phyloP scores from a whole-genome alignment of 2,113 vertebrate species.

The Albula goreensis region DNA sequence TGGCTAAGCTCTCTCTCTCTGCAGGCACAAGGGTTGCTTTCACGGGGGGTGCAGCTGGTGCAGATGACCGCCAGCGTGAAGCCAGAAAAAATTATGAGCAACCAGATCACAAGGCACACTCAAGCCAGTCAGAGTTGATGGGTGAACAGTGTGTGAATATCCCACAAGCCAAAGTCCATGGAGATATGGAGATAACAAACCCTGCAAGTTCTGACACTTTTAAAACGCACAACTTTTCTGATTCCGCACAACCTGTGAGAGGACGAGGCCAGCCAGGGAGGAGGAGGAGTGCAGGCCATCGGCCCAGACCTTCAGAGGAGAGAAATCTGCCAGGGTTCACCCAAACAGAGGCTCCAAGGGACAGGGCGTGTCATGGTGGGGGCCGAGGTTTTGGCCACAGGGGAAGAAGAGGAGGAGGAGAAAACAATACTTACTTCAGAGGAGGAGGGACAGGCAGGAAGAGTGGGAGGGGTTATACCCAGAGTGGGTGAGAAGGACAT shows the following conservation, averaged over 20 bases:
- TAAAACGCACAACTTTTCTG: conserved; percentile 25
- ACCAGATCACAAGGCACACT: conserved; percentile 20
- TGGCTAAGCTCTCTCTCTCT: conserved; percentile 57
- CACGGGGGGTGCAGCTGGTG: background rate
- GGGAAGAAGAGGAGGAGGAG: conserved; percentile 41
- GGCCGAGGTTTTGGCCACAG: conserved; percentile 33
- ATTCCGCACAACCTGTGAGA: background rate
- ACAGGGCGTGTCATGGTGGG: conserved; percentile 48
- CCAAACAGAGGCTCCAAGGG: conserved; percentile 34
- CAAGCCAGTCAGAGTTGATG: background rate
- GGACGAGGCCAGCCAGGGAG: conserved; percentile 44
- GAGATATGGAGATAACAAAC: conserved; percentile 3
- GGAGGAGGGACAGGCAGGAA: conserved; percentile 47
- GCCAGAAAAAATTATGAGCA: conserved; percentile 30
- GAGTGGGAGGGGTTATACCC: conserved; percentile 49
- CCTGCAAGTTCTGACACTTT: background rate
- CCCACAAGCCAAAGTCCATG: background rate
- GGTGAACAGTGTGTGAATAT: background rate
- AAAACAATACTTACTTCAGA: conserved; percentile 38
- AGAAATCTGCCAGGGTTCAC: conserved; percentile 33
- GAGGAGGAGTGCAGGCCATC: conserved; percentile 39
- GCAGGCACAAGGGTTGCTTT: conserved; percentile 25
- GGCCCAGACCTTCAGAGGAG: conserved; percentile 40
- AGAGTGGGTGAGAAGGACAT: conserved; percentile 53
- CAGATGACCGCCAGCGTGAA: conserved; percentile 13